phyloP scores from a whole-genome alignment of 1,140 invertebrate genomes.

The Brachionus sp. region DNA sequence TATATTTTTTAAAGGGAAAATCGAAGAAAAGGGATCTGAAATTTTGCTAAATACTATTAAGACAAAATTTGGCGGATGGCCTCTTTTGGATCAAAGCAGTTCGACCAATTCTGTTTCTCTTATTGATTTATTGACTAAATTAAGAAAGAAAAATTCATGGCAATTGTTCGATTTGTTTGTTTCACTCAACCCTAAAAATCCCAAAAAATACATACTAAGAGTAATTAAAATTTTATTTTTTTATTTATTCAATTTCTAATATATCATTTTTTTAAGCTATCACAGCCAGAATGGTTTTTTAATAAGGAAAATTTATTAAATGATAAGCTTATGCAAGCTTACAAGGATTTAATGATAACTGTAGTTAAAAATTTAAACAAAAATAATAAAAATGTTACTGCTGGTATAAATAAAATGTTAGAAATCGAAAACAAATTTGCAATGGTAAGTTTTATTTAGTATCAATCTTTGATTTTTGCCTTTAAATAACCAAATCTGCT shows the following conservation, averaged over 20 bases:
- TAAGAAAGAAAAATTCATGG: not conserved
- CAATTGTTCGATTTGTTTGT: slow-evolving; percentile 43
- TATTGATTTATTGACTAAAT: slow-evolving; percentile 6
- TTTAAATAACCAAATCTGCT: too few relatives aligned
- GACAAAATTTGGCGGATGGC: not conserved
- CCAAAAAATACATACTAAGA: slow-evolving; percentile 27
- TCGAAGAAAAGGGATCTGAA: not conserved
- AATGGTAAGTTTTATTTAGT: not conserved
- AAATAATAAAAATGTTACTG: not conserved
- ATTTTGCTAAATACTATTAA: slow-evolving; percentile 7
- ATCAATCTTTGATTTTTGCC: too few relatives aligned
- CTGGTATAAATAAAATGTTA: not conserved
- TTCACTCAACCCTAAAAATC: slow-evolving; percentile 30
- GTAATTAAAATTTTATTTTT: not conserved
- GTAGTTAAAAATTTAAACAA: not conserved
- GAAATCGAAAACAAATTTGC: slow-evolving; percentile 37
- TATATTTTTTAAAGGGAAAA: slow-evolving; percentile 17
- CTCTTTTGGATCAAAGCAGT: not conserved
- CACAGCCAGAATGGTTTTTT: slow-evolving; percentile 44
- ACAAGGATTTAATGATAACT: not conserved
- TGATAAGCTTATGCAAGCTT: slow-evolving; percentile 35
- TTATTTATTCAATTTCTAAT: not conserved
- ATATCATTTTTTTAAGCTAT: not conserved
- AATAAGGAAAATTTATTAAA: slow-evolving; percentile 37
- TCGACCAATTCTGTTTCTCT: not conserved